Evolutionary conservation across 2,797 vertebrate genomes (phyloP).

Genomic region (Pseudochromis fuscus): DNA sequence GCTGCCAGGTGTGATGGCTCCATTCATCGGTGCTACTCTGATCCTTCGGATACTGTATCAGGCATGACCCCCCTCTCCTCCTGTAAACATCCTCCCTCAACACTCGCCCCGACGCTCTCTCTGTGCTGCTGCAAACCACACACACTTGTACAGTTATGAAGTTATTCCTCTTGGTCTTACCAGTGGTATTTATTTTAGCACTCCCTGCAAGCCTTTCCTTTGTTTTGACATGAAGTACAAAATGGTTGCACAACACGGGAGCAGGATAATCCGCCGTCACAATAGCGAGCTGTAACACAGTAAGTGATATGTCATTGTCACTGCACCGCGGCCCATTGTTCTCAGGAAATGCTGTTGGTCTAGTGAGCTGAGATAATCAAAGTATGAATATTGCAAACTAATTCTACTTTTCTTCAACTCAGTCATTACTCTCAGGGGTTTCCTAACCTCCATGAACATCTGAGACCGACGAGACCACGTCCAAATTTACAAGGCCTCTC

Average conservation of each 20-base stretch:
- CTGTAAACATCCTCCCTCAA: slow-evolving; percentile 32
- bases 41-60: slow-evolving; percentile 72
- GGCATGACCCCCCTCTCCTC: slow-evolving; percentile 26
- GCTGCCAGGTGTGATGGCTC: slow-evolving; percentile 71
- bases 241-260: slow-evolving; percentile 27
- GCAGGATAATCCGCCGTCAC: slow-evolving; percentile 23
- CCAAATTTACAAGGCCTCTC: slow-evolving; percentile 4
- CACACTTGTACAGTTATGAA: not conserved
- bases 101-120: not conserved
- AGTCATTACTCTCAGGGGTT: not conserved
- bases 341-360: not conserved
- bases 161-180: slow-evolving; percentile 15
- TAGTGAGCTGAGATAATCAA: slow-evolving; percentile 2
- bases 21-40: slow-evolving; percentile 68
- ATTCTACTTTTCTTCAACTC: not conserved
- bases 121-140: slow-evolving; percentile 9
- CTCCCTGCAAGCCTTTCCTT: slow-evolving; percentile 17
- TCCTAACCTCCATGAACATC: slow-evolving; percentile 4
- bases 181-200: slow-evolving; percentile 8
- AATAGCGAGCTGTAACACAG: not conserved
- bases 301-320: slow-evolving; percentile 1
- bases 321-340: not conserved
- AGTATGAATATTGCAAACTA: slow-evolving; percentile 10
- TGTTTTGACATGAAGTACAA: slow-evolving; percentile 38
- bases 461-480: slow-evolving; percentile 11